Conservation (phyloP, 2,888 invertebrate genomes). For the Dendrolimus houi region DNA sequence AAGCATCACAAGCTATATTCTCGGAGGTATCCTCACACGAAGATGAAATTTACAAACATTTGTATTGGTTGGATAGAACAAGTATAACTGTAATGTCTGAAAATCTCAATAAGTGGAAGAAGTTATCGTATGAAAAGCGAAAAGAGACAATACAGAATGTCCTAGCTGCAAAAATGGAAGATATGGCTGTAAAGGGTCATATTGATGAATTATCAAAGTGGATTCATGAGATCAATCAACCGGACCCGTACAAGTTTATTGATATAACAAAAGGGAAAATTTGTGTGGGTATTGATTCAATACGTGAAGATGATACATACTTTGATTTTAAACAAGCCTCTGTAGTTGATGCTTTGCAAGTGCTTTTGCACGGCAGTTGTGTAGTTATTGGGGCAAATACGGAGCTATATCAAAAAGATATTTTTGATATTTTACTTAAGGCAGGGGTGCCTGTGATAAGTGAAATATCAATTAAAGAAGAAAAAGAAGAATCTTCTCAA, state of each 20-base stretch:
- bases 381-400: neutral
- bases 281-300: constrained; percentile 12
- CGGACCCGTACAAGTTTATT: constrained; percentile 9
- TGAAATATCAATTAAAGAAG: constrained; percentile 1
- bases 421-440: neutral
- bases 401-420: neutral
- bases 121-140: neutral
- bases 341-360: neutral
- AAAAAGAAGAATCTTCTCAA: neutral
- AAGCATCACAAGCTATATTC: constrained; percentile 12
- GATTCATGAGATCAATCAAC: constrained; percentile 9
- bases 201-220: neutral
- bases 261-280: constrained; percentile 14
- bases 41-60: neutral
- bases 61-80: fast-evolving
- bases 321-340: fast-evolving
- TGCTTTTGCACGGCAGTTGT: constrained; percentile 3
- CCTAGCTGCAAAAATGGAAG: neutral
- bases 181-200: neutral
- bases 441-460: neutral
- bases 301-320: constrained; percentile 2
- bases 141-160: neutral
- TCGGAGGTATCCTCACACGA: neutral
- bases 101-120: constrained; percentile 2
- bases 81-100: neutral